Evolutionary conservation across 2,888 invertebrate species (phyloP).

Genomic region (Dasypolia templi): DNA sequence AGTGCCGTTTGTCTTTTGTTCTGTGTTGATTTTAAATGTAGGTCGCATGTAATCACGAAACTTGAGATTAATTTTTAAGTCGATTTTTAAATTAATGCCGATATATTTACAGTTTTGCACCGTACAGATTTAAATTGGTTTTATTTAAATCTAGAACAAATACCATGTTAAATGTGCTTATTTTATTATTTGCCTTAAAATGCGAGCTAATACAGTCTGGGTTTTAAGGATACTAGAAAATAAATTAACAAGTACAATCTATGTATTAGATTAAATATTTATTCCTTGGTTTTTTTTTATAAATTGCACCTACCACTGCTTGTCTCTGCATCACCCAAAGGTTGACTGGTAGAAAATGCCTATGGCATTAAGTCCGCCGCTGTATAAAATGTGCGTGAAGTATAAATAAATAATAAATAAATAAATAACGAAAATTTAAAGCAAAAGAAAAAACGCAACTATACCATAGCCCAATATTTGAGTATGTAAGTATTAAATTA

Average conservation of each 20-base stretch:
- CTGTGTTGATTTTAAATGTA: slow-evolving; percentile 43
- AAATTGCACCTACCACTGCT: too few species aligned
- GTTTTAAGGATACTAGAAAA: background rate
- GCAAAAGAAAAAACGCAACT: background rate
- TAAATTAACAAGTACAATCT: background rate
- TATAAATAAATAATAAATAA: too few species aligned
- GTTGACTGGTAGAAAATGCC: too few species aligned
- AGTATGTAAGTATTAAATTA: slow-evolving; percentile 19
- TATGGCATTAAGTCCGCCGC: too few species aligned
- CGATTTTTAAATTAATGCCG: background rate
- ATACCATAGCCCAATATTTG: background rate
- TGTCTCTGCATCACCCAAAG: too few species aligned
- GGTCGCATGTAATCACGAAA: background rate
- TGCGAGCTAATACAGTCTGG: background rate
- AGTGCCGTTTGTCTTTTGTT: slow-evolving; percentile 54
- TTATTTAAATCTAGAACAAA: background rate
- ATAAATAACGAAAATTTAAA: background rate
- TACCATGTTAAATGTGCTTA: background rate
- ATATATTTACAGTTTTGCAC: background rate
- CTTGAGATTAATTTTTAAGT: background rate
- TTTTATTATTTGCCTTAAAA: background rate
- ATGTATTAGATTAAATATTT: too few species aligned
- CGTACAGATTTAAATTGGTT: background rate
- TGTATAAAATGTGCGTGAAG: too few species aligned
- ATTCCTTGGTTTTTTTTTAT: too few species aligned